Evolutionary conservation across 2,113 vertebrate species (phyloP).

Genomic region (Corapipo altera): DNA sequence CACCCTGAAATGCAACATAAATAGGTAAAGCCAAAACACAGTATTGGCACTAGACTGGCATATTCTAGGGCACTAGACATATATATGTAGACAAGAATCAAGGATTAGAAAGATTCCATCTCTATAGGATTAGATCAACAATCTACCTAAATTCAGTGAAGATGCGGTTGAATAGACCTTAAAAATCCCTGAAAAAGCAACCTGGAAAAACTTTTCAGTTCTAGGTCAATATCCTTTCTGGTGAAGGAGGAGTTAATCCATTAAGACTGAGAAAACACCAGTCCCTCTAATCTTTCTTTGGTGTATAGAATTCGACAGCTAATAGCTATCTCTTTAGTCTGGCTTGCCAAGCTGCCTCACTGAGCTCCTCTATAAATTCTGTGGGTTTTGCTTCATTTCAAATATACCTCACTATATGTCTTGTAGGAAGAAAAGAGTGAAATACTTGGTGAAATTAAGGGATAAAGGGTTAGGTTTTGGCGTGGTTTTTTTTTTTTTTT

Average conservation of each 20-base stretch:
- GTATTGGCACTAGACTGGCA: background rate
- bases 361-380: background rate
- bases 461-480: rapidly evolving
- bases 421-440: background rate
- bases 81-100: background rate
- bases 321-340: background rate
- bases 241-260: background rate
- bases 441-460: background rate
- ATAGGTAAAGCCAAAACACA: background rate
- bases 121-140: rapidly evolving
- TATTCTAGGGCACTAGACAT: background rate
- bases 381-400: background rate
- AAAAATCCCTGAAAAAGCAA: background rate
- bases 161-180: background rate
- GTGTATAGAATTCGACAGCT: background rate
- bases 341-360: background rate
- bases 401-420: background rate
- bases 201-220: background rate
- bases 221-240: background rate
- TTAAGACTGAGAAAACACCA: background rate
- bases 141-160: background rate
- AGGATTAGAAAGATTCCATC: background rate
- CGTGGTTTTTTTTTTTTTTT: background rate
- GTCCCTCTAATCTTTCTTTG: background rate
- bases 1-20: background rate